Conservation (phyloP, 2,797 vertebrate genomes). For the Melanotaenia maccullochi region DNA sequence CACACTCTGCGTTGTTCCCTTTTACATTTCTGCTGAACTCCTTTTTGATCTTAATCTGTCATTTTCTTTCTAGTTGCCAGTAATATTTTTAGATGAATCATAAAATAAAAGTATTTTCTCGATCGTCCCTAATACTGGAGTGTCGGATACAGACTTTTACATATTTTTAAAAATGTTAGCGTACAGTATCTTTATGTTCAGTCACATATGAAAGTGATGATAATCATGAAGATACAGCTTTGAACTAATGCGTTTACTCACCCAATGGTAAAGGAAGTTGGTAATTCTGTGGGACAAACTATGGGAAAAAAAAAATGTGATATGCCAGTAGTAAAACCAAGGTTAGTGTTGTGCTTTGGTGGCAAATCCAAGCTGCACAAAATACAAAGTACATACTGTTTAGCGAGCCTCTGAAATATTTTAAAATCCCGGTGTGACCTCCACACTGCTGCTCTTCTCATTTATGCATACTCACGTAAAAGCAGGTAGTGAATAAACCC, state of each 20-base stretch:
- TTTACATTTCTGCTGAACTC: background rate
- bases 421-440: conserved; percentile 32
- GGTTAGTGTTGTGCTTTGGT: background rate
- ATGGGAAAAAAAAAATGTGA: background rate
- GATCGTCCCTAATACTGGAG: background rate
- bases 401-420: conserved; percentile 35
- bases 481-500: conserved; percentile 51
- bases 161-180: background rate
- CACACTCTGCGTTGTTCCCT: background rate
- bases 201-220: background rate
- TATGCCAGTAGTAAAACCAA: background rate
- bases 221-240: background rate
- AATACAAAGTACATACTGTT: conserved; percentile 10
- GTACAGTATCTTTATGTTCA: background rate
- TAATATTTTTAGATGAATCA: background rate
- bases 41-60: background rate
- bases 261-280: background rate
- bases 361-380: background rate
- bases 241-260: background rate
- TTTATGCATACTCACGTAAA: conserved; percentile 45
- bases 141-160: background rate
- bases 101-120: background rate
- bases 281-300: background rate
- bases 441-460: conserved; percentile 12
- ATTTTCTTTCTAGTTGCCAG: background rate